A percentile compares a stretch with the other conserved stretches of the same genome.
Evolutionary conservation across 2,797 vertebrate species (phyloP).

Genomic region (Myotis planiceps): DNA sequence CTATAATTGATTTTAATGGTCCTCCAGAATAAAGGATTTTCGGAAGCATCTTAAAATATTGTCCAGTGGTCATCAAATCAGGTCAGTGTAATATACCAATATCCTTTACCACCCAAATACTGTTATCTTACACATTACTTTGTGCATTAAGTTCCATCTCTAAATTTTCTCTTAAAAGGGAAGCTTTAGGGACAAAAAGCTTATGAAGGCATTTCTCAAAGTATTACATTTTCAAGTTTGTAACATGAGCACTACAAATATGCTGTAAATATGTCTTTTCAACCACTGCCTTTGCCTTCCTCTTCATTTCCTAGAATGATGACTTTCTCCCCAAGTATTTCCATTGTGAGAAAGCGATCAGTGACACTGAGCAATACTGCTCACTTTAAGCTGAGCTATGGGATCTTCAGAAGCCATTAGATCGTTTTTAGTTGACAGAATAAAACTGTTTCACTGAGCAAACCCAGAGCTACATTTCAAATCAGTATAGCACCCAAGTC

Average conservation of each 20-base stretch:
- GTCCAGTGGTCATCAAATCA: slow-evolving; percentile 26
- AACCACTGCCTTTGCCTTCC: neutral
- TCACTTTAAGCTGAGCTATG: neutral
- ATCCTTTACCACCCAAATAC: slow-evolving; percentile 58
- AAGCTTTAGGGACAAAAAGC: slow-evolving; percentile 28
- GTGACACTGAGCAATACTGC: neutral
- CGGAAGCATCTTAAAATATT: slow-evolving; percentile 59
- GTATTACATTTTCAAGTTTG: neutral
- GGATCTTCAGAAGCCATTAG: slow-evolving; percentile 3
- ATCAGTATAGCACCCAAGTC: neutral
- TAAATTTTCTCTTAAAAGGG: slow-evolving; percentile 1
- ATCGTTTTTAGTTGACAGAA: neutral
- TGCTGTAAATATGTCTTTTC: neutral
- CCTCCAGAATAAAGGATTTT: slow-evolving; percentile 47
- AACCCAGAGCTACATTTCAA: neutral
- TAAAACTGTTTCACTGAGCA: neutral
- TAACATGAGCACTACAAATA: neutral
- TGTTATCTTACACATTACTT: neutral
- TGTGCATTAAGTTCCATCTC: neutral
- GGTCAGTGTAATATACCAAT: slow-evolving; percentile 27
- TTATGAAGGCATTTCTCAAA: neutral
- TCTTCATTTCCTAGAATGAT: neutral
- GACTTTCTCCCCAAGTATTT: neutral
- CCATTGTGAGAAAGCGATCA: neutral
- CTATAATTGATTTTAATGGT: slow-evolving; percentile 55